Base-by-base conservation (phyloP, 2,888 invertebrate genomes). In the Seira ritae region DNA sequence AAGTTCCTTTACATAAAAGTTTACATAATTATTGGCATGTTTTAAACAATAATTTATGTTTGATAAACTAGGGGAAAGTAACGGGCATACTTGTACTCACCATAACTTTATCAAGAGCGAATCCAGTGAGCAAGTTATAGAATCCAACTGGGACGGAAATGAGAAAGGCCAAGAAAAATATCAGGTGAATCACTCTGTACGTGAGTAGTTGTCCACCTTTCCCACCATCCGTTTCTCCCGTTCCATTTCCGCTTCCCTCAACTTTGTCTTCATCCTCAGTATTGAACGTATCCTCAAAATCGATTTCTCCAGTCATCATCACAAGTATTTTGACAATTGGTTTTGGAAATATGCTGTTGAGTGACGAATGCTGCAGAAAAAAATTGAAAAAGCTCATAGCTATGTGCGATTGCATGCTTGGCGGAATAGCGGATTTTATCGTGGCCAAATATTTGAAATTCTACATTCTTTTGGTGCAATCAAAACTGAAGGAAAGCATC, bases 221-320 rank as follows among this genome's bases (percentile, higher is more conserved):
- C n/a, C 1, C 72, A 17, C 1, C 1, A 8, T 8, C 1, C 4
- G n/a, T 19, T 12, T 31, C 37, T 42, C 78, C 78, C 10, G 66
- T 72, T 55, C 66, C 79, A 22, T 79, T 79, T 24, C 79, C 72
- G 37, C 72, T 42, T 19, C 0, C 50, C 55, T n/a, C 37, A 23
- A 50, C 55, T 62, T 24, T 60, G 24, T 71, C 17, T 55, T 46
- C 62, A 4, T 78, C 78, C 20, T 76, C 84, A 19, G 70, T 50
- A 24, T 84, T 84, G 67, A 84, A 84, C 10, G 84, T 84, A 62
- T 80, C 80, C 71, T 84, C 80, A 72, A 72, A 84, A 46, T 84
- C 84, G 65, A 84, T 76, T 77, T 84, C 84, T 37, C 84, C 84
- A 24, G 84, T 84, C 80, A 80, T 84, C 84, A 84, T 80, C 62